phyloP scores from a whole-genome alignment of 2,888 invertebrate species.

The Baccha elongata region DNA sequence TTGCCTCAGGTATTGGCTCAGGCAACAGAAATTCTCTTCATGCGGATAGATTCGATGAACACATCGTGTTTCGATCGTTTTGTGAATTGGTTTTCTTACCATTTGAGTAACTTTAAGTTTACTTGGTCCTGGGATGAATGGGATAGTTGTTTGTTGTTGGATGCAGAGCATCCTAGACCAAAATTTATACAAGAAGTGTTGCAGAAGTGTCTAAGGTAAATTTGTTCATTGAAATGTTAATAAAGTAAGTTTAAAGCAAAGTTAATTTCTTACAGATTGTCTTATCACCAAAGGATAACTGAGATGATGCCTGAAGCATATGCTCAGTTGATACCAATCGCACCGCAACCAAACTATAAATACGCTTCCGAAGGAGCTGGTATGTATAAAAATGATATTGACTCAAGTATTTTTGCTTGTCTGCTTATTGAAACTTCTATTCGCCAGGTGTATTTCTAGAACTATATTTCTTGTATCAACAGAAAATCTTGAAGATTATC shows the following conservation, averaged over 20 bases:
- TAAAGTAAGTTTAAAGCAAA: background rate
- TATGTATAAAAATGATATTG: constrained; percentile 84
- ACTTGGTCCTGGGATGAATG: constrained; percentile 99
- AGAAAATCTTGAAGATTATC: no score
- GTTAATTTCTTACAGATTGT: constrained; percentile 91
- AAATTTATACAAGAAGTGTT: constrained; percentile 97
- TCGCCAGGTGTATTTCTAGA: no score
- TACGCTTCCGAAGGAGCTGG: constrained; percentile 95
- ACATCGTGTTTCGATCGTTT: constrained; percentile 98
- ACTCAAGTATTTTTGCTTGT: no score
- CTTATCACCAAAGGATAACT: constrained; percentile 96
- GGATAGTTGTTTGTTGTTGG: constrained; percentile 92
- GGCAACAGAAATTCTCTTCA: constrained; percentile 98
- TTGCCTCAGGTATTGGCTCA: constrained; percentile 99
- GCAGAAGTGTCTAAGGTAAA: constrained; percentile 92
- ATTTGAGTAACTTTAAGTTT: constrained; percentile 99
- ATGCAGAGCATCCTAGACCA: constrained; percentile 94
- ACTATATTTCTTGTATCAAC: no score
- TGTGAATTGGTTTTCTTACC: constrained; percentile 98
- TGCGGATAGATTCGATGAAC: constrained; percentile 98
- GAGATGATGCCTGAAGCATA: constrained; percentile 96
- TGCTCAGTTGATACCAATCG: constrained; percentile 91
- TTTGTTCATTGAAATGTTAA: constrained; percentile 78
- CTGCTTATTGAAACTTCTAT: no score
- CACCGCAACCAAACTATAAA: constrained; percentile 94